Evolutionary conservation across 1,140 invertebrate species (phyloP), one percentile per base, ranked within the genome.

Genomic region (Eulimnadia texana): DNA sequence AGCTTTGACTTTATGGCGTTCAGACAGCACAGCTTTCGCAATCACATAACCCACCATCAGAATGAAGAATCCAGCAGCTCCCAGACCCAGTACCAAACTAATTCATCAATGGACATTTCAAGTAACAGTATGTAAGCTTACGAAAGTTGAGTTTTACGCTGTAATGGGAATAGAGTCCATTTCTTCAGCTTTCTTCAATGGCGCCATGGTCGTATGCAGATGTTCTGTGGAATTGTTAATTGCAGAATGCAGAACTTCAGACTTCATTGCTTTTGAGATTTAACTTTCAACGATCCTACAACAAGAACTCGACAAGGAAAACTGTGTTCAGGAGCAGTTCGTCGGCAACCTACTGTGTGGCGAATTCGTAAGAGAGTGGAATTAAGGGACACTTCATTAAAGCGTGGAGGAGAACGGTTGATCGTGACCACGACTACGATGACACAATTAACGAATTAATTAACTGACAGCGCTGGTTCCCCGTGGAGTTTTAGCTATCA

Each of bases 81-180:
- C 55, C 55, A 57, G 33, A 19, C 55, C 55, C 27, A 57, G 28
- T 20, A 57, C 55, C 28, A 57, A 19, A 10, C 55, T 57, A 57
- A 29, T 57, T 57, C 22, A 19, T 3, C n/a, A n/a, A 52, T 19
- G 9, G 9, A 52, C 10, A 52, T 52, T 11, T 47, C n/a, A n/a
- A 42, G 16, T 42, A 42, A 42, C 33, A 42, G 6, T 42, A 42
- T 42, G 33, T 42, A 9, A 9, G 16, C 33, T 42, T 42, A 42
- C 6, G 16, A 42, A 9, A 42, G 33, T 6, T 6, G 16, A 42
- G 6, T 16, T 9, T 42, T 42, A 42, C 33, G 33, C 33, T 6
- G 33, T 42, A 16, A 42, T 42, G 33, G 33, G 33, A 42, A 42
- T 16, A 16, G 33, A 42, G 16, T 42, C 33, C 33, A 9, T 6